These are phyloP conservation scores for Argyrosomus regius DNA, from an alignment of 2,797 vertebrate genomes.

Conservation along the genomic window DNA sequence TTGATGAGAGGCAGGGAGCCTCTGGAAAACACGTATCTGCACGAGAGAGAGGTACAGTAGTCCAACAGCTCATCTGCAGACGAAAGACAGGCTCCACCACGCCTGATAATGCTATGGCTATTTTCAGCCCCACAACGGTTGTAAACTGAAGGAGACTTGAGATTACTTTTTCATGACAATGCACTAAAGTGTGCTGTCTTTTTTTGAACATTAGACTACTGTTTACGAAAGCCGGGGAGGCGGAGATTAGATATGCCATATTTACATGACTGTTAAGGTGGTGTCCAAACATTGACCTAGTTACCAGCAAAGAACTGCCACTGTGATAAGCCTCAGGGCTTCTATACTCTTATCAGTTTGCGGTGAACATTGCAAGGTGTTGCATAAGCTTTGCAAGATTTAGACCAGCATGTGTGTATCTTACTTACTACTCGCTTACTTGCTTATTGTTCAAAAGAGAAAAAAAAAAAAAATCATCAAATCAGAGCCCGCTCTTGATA, in stretches of 20 bases:
- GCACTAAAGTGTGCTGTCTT: slow-evolving; percentile 2
- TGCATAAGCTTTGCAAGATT: slow-evolving; percentile 78
- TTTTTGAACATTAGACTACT: slow-evolving; percentile 27
- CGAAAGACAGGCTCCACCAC: slow-evolving; percentile 67
- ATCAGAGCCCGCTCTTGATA: slow-evolving; percentile 31
- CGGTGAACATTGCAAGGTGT: slow-evolving; percentile 71
- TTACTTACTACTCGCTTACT: slow-evolving; percentile 16
- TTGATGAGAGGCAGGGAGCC: slow-evolving; percentile 72
- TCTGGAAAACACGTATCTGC: slow-evolving; percentile 62
- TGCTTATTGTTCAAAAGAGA: slow-evolving; percentile 31
- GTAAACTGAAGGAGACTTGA: slow-evolving; percentile 29
- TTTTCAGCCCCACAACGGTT: slow-evolving; percentile 38
- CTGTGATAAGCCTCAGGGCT: slow-evolving; percentile 57
- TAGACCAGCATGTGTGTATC: slow-evolving; percentile 35
- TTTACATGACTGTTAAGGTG: slow-evolving; percentile 51
- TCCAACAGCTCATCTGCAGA: slow-evolving; percentile 49
- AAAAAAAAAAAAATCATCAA: slow-evolving; percentile 26
- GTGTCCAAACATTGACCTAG: slow-evolving; percentile 66
- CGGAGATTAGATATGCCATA: slow-evolving; percentile 58
- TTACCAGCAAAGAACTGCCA: slow-evolving; percentile 53
- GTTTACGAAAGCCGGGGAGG: slow-evolving; percentile 48
- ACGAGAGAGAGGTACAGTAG: slow-evolving; percentile 68
- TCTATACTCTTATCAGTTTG: slow-evolving; percentile 60
- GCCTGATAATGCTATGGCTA: slow-evolving; percentile 60
- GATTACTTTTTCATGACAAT: slow-evolving; percentile 35